Base-by-base conservation (phyloP, 2,113 vertebrate genomes). In the Tetraodon nigroviridis region DNA sequence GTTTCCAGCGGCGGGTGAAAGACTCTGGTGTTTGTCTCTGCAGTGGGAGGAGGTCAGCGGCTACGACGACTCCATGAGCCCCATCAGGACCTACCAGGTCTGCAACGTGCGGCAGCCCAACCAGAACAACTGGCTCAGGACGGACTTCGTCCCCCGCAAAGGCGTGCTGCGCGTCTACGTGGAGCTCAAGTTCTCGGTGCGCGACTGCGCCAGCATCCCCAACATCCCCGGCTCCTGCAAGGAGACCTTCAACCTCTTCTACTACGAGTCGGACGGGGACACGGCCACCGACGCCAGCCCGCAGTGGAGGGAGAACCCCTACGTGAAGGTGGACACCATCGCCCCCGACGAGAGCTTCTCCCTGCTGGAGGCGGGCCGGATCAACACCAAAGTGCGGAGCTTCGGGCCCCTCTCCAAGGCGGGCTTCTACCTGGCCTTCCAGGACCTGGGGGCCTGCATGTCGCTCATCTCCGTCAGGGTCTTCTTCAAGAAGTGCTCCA, bases 1-100 rank as follows among this genome's bases (percentile, higher is more conserved):
- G 55, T 57, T 47, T 24, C 54, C n/a, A 24, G 51, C 69, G 74
- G 51, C 54, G 42, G 53, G 49, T 50, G 27, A 24, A 0, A 53
- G 0, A 50, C 46, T 56, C 12, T 76, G 44, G 1, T 79, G 49
- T 76, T 21, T 70, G 14, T 45, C 42, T 44, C 55, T 27, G 16
- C 91, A 99, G 97, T 99, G 97, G 97, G 97, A 99, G 88, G 97
- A 99, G 84, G 97, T 99, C 27, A 99, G 97, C 0, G 97, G 97
- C 73, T 98, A 98, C 0, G 97, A 99, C 0, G 96, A 98, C 86
- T 93, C 91, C 84, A 95, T 96, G 93, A 98, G 96, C 87, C 96
- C 97, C n/a, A 99, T 99, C 88, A 90, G 97, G 84, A 99, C 97
- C 0, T 99, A 99, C 84, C 97, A 99, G 89, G 96, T 98, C 75